Conservation (phyloP, 1,140 invertebrate genomes). For the Bombus terrestris region DNA sequence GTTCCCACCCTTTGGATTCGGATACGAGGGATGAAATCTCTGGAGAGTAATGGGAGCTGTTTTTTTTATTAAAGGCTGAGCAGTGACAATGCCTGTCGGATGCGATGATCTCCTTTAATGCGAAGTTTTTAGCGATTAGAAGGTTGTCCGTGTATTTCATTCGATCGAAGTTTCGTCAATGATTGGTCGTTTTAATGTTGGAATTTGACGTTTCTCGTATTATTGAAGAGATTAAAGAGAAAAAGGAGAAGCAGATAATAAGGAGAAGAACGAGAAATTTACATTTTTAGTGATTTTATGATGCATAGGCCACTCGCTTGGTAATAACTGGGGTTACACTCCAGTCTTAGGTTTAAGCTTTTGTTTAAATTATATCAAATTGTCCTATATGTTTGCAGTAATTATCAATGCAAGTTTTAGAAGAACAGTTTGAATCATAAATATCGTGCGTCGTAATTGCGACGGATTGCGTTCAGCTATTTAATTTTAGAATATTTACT, state of each 20-base stretch:
- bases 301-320: background rate
- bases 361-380: background rate
- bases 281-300: background rate
- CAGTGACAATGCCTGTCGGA: background rate
- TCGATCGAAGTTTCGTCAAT: background rate
- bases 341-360: background rate
- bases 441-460: too few relatives aligned
- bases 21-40: conserved; percentile 66
- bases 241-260: too few relatives aligned
- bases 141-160: background rate
- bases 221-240: background rate
- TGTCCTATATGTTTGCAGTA: background rate
- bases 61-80: conserved; percentile 62
- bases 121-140: background rate
- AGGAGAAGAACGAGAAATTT: background rate
- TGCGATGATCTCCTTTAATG: conserved; percentile 9
- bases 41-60: conserved; percentile 55
- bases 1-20: conserved; percentile 50
- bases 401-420: background rate
- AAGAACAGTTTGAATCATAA: background rate
- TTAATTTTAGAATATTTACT: background rate
- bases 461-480: too few relatives aligned
- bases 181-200: background rate
- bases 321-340: background rate
- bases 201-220: background rate